Percentiles rank a stretch among this genome's conserved stretches.
phyloP scores from a whole-genome alignment of 2,113 vertebrate species.

The Lamprologus speciosus region DNA sequence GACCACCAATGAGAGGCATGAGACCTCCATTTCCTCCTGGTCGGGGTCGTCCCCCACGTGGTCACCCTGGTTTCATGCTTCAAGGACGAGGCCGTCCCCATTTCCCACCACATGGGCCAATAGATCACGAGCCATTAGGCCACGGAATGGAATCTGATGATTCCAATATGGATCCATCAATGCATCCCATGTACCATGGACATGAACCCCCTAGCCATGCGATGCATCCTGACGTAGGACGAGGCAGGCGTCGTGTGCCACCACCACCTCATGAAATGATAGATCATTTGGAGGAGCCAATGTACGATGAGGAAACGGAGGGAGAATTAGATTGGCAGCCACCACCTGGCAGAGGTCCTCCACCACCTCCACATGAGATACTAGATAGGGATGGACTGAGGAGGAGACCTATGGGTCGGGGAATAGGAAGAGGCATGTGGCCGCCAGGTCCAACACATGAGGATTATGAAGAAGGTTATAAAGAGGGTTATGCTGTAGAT shows the following conservation, averaged over 20 bases:
- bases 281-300: slow-evolving; percentile 20
- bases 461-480: slow-evolving; percentile 40
- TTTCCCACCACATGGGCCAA: slow-evolving; percentile 42
- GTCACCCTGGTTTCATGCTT: slow-evolving; percentile 73
- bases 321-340: slow-evolving; percentile 25
- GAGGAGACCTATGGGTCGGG: slow-evolving; percentile 72
- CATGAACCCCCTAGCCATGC: slow-evolving; percentile 58
- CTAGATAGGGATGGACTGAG: slow-evolving; percentile 38
- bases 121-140: slow-evolving; percentile 45
- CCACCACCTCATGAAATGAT: slow-evolving; percentile 57
- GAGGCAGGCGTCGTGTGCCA: slow-evolving; percentile 61
- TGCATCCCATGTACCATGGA: slow-evolving; percentile 71
- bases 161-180: slow-evolving; percentile 30
- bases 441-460: slow-evolving; percentile 72
- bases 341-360: slow-evolving; percentile 35
- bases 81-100: slow-evolving; percentile 58
- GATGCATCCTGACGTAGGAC: slow-evolving; percentile 65
- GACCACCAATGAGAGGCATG: slow-evolving; percentile 71
- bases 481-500: slow-evolving; percentile 44
- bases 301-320: slow-evolving; percentile 36
- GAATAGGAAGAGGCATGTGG: slow-evolving; percentile 58
- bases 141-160: slow-evolving; percentile 44
- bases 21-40: slow-evolving; percentile 67
- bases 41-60: slow-evolving; percentile 67
- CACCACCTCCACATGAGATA: slow-evolving; percentile 46